Conservation (phyloP, 2,888 invertebrate genomes). For the Caenorhabditis sp. region DNA sequence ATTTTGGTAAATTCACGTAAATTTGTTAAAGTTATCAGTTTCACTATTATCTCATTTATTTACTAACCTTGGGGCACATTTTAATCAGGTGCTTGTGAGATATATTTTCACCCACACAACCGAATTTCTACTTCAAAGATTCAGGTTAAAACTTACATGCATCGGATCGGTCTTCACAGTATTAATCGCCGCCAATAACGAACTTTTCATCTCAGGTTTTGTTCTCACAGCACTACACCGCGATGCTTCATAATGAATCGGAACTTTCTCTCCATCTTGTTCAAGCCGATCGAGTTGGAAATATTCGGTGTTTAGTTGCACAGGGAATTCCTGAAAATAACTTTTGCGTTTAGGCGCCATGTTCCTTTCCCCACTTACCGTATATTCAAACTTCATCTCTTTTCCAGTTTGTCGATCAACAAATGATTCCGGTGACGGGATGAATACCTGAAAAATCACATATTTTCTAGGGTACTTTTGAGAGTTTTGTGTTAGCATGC, state of each 20-base stretch:
- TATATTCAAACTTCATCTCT: constrained; percentile 53
- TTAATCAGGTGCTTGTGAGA: too few species aligned
- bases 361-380: constrained; percentile 4
- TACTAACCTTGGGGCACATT: too few species aligned
- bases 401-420: constrained; percentile 44
- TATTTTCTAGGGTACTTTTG: neutral
- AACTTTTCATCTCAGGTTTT: constrained; percentile 63
- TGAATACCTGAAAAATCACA: constrained; percentile 78
- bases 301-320: constrained; percentile 49
- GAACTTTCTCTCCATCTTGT: constrained; percentile 42
- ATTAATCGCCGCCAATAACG: constrained; percentile 56
- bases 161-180: constrained; percentile 53
- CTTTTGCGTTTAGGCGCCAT: neutral
- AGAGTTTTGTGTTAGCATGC: neutral
- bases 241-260: constrained; percentile 48
- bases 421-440: constrained; percentile 86
- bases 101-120: too few species aligned
- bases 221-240: constrained; percentile 60
- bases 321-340: constrained; percentile 57
- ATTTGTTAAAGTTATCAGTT: too few species aligned
- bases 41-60: too few species aligned
- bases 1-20: too few species aligned
- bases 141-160: constrained; percentile 21
- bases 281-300: constrained; percentile 65
- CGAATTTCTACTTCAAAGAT: neutral